phyloP scores from a whole-genome alignment of 1,140 invertebrate genomes.

The Drosophila athabasca region DNA sequence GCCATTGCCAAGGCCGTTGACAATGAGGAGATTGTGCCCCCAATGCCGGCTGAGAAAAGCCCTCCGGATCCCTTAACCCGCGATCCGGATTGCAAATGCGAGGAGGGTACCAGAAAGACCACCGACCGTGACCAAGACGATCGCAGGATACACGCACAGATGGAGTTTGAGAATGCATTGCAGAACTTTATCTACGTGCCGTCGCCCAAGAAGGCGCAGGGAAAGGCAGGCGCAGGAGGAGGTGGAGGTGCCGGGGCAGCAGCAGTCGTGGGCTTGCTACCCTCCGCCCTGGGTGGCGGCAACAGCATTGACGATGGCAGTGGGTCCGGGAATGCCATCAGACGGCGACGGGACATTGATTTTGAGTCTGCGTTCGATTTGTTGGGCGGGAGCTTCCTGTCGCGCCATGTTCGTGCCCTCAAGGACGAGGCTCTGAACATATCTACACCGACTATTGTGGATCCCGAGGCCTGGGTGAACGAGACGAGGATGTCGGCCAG shows the following conservation, averaged over 20 bases:
- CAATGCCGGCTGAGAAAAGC: conserved; percentile 14
- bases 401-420: conserved; percentile 58
- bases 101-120: conserved; percentile 11
- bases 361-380: conserved; percentile 12
- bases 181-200: conserved; percentile 79
- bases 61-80: background rate
- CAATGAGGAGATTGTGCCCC: conserved; percentile 11
- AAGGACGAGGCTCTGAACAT: background rate
- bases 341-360: conserved; percentile 23
- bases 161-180: conserved; percentile 76
- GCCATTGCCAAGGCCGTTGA: conserved; percentile 85
- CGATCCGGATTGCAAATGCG: conserved; percentile 45
- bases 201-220: background rate
- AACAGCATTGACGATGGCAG: conserved; percentile 33
- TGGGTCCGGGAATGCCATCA: background rate
- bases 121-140: conserved; percentile 7
- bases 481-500: conserved; percentile 36
- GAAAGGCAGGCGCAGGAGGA: background rate
- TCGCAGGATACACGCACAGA: conserved; percentile 29
- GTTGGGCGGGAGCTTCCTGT: conserved; percentile 49
- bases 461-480: conserved; percentile 18
- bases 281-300: background rate
- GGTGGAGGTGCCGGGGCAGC: background rate
- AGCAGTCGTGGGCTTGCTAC: too few relatives aligned
- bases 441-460: background rate